Evolutionary conservation across 1,140 invertebrate genomes (phyloP).

Genomic region (Wasmannia auropunctata): DNA sequence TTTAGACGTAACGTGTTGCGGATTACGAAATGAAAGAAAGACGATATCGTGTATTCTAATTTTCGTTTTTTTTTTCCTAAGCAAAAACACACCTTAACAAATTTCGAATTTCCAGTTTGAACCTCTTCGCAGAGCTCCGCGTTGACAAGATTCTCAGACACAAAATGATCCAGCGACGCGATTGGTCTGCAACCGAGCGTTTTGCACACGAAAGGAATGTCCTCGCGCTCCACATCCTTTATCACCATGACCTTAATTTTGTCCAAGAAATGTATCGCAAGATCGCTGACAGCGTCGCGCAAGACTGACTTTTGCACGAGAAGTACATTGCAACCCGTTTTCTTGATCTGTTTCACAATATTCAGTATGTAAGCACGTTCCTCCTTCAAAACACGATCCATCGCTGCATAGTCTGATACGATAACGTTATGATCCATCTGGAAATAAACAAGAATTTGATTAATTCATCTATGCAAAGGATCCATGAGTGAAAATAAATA

Average conservation of each 20-base stretch:
- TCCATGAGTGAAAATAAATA: neutral
- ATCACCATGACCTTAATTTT: conserved; percentile 99
- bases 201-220: conserved; percentile 99
- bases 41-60: neutral
- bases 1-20: neutral
- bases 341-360: conserved; percentile 99
- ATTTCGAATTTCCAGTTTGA: conserved; percentile 94
- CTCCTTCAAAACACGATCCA: conserved; percentile 99
- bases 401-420: conserved; percentile 99
- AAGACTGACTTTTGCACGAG: conserved; percentile 99
- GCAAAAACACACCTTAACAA: conserved; percentile 91
- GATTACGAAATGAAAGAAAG: neutral
- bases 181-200: conserved; percentile 97
- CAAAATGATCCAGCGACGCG: conserved; percentile 99
- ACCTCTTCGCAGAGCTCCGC: conserved; percentile 99
- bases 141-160: conserved; percentile 94
- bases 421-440: conserved; percentile 99
- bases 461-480: neutral
- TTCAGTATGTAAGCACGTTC: conserved; percentile 99
- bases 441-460: conserved; percentile 71
- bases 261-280: conserved; percentile 98
- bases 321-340: conserved; percentile 98
- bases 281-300: conserved; percentile 98
- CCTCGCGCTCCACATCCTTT: conserved; percentile 99
- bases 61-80: neutral